Evolutionary conservation across 2,888 invertebrate species (phyloP), one percentile per base, ranked within the genome.

Genomic region (Amphipoea oculea): DNA sequence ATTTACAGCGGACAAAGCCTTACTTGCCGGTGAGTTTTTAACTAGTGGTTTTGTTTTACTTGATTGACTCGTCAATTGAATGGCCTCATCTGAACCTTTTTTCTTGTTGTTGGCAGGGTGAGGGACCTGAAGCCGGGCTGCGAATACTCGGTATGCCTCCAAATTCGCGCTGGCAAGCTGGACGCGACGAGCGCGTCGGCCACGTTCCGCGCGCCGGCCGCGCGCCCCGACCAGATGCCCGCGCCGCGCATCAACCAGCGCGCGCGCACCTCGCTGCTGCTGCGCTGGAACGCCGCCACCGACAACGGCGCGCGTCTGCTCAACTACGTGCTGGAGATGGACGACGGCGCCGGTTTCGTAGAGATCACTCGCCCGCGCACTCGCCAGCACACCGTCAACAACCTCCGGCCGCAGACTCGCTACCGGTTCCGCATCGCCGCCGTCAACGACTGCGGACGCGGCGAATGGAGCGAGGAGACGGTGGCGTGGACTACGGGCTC

Each of bases 101-200:
- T 63, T 62, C 42, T 72, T 75, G 4, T 60, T 48, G 9, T 75
- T 57, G 6, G 4, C 92, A 97, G 97, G 89, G 98, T 99, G 84
- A 98, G 98, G 94, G 99, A 99, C 95, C 96, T 99, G 91, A 98
- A 98, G 93, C 99, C 99, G 23, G 98, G 98, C n/a, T 98, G 98
- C 93, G 98, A 98, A 93, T 99, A 99, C 95, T 98, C 98, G 82
- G 98, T 99, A 88, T 98, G 98, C 91, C 97, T 98, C 86, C 98
- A 98, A 95, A 98, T 98, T 89, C 98, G 98, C 91, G 95, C 98
- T 85, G 98, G 98, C 87, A 98, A 98, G 92, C 93, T 98, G 85
- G 99, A 99, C 74, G 97, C 98, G 63, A 98, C 98, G 14, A 98
- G 98, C 81, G 98, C 98, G 91, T 98, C 98, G 77, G 98, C 98